Conservation (phyloP, 2,888 invertebrate genomes). For the Stegophylla sp. region DNA sequence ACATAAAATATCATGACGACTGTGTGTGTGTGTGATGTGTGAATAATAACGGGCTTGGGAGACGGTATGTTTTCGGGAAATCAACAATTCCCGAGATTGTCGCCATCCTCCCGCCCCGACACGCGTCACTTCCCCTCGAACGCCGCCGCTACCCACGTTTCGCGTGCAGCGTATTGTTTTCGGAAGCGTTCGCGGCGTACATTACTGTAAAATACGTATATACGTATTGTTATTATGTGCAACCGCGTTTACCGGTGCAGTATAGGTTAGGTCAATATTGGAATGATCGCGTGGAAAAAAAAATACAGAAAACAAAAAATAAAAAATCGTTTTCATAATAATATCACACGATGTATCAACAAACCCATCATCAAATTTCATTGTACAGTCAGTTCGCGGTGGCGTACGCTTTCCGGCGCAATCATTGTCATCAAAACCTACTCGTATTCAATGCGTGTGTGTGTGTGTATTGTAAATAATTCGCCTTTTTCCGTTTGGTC, state of each 20-base stretch:
- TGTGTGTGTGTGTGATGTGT: neutral
- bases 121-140: too few species aligned
- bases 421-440: too few species aligned
- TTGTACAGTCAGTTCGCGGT: too few species aligned
- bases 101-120: too few species aligned
- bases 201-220: neutral
- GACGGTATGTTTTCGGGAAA: neutral
- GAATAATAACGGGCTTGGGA: slow-evolving; percentile 36
- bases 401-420: too few species aligned
- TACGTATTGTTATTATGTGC: neutral
- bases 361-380: too few species aligned
- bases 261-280: too few species aligned
- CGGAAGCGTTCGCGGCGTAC: neutral
- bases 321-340: slow-evolving; percentile 11
- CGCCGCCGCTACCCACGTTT: too few species aligned
- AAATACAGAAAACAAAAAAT: neutral
- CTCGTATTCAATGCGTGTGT: neutral
- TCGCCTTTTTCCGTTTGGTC: neutral
- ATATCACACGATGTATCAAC: too few species aligned
- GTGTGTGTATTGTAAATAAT: neutral
- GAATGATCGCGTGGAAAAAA: too few species aligned
- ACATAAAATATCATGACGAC: too few species aligned
- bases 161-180: neutral
- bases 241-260: too few species aligned
- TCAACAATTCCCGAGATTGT: slow-evolving; percentile 28